Base-by-base conservation (phyloP, 2,797 vertebrate genomes). In the Pogoniulus pusillus region DNA sequence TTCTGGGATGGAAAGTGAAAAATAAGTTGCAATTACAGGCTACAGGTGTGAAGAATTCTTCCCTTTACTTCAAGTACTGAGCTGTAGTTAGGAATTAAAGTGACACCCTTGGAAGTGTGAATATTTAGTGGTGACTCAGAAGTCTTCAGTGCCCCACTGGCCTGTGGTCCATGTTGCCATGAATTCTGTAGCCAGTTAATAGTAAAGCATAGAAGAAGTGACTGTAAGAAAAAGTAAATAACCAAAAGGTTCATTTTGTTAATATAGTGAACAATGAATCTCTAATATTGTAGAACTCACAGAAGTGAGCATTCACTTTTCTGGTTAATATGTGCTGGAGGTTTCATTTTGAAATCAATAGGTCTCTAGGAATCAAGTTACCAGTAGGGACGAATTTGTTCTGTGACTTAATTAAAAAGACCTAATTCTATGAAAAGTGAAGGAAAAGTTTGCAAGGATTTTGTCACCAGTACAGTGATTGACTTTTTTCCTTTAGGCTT, bases 141-240 rank as follows among this genome's bases (percentile, higher is more conserved):
- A 55, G 8, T 13, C 6, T 72, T 78, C 39, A 68, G 6, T 53
- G 18, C 24, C 9, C 24, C 45, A n/a, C 23, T 15, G 68, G 14
- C 19, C 16, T 1, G 0, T 29, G 37, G n/a, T 30, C 20, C 5
- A 10, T 0, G 0, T 10, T 62, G 41, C 10, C 39, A 26, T 37
- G 34, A 78, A 53, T 11, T 24, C 64, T 58, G 5, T 43, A 9
- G 59, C 8, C 63, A 23, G 4, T 59, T 57, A 32, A 65, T 7
- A 70, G 18, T 18, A 78, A 26, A 64, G 5, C n/a, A 14, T 24
- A n/a, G 14, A 64, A 34, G 20, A 66, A 4, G 14, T 75, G 16
- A 68, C 3, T 51, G 2, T 6, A 30, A 51, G 26, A 34, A 71
- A 73, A 64, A 35, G 7, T 30, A 43, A 41, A 43, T 3, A 60